Percentiles rank a stretch among this genome's conserved stretches.
Evolutionary conservation across 2,797 vertebrate species (phyloP).

Genomic region (Melopsittacus undulatus): DNA sequence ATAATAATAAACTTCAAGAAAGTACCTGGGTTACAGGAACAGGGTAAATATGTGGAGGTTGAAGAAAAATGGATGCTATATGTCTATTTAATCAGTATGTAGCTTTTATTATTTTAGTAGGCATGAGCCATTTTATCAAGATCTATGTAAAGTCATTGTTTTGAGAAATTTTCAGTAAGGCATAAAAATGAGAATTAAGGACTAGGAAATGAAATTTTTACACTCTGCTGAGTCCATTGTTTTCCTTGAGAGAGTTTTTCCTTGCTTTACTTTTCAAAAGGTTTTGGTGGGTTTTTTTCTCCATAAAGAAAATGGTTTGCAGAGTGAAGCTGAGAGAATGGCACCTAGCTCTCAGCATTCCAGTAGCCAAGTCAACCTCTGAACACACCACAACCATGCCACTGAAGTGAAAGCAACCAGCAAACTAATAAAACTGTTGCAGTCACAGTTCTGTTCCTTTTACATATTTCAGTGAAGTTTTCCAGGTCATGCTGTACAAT

Average conservation of each 20-base stretch:
- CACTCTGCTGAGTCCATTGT: not conserved
- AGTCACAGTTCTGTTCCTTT: not conserved
- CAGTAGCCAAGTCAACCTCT: not conserved
- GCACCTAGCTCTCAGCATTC: not conserved
- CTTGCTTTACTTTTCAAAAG: not conserved
- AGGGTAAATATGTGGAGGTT: not conserved
- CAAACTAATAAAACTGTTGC: not conserved
- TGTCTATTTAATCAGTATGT: not conserved
- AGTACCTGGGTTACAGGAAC: not conserved
- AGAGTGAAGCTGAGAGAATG: not conserved
- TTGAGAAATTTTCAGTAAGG: not conserved
- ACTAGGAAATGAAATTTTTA: not conserved
- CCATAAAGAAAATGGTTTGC: not conserved
- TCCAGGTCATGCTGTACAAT: rapidly evolving
- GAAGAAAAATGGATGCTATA: not conserved
- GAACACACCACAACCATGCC: not conserved
- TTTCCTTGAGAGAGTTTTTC: not conserved
- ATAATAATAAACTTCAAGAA: not conserved
- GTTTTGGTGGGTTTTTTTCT: not conserved
- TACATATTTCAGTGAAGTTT: not conserved
- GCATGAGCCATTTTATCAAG: not conserved
- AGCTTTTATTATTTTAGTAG: not conserved
- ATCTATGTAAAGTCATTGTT: not conserved
- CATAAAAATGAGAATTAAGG: not conserved
- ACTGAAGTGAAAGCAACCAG: not conserved